Base-by-base conservation (phyloP, 2,797 vertebrate genomes). In the Sciurus vulgaris region DNA sequence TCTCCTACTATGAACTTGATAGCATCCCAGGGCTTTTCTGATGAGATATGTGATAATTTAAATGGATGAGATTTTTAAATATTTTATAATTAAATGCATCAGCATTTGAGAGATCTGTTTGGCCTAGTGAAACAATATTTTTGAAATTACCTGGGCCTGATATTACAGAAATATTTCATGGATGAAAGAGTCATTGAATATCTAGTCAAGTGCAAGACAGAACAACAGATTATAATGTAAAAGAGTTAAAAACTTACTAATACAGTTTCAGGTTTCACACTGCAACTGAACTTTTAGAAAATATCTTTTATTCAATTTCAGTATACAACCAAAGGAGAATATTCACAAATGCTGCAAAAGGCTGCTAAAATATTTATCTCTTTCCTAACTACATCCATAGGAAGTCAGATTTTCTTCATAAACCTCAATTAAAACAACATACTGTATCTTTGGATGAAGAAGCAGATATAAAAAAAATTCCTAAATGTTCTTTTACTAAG, bases 91-190 rank as follows among this genome's bases (percentile, higher is more conserved):
- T 30, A 91, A 77, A 72, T 88, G 1, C 26, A 67, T 72, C 51
- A 76, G n/a, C n/a, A 87, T 91, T 94, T 93, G 30, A 26, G 87
- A 90, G 30, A 88, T 81, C 13, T 54, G 15, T 28, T 70, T 22
- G 79, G 35, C 28, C 70, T 2, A n/a, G 17, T 54, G 56, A 91
- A 85, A 59, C 3, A 41, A 44, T 85, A 72, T 87, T 91, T 95
- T 87, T 30, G 15, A 74, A 92, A 88, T 90, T n/a, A 77, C 6
- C 17, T 88, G 56, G 35, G 63, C 4, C n/a, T 84, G 49, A 12
- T 47, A 95, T 76, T 92, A 84, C 30, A 54, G 41, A 96, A 90
- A 47, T 65, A 38, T 61, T 56, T 96, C 72, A 73, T 44, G n/a
- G 11, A 33, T 87, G 87, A 86, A 67, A 86, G 22, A 44, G 33